Evolutionary conservation across 1,140 invertebrate genomes (phyloP).

Genomic region (Lasioglossum baleicum): DNA sequence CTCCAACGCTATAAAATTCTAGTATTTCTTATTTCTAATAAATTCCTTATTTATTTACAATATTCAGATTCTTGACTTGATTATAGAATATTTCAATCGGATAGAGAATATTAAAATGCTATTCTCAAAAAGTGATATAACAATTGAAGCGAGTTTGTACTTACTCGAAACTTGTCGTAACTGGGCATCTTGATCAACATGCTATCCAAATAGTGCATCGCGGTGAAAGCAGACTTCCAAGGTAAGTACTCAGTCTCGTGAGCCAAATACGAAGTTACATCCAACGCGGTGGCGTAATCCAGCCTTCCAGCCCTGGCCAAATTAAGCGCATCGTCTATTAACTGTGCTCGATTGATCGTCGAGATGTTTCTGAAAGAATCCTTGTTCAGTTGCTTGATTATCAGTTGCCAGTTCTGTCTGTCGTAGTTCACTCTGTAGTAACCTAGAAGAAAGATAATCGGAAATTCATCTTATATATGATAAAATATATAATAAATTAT

Average conservation of each 20-base stretch:
- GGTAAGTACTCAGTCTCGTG: conserved; percentile 89
- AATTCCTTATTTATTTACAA: no score
- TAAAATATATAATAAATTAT: no score
- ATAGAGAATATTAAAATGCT: no score
- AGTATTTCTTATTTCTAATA: no score
- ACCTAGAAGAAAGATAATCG: conserved; percentile 75
- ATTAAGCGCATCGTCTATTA: conserved; percentile 93
- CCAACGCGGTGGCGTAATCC: conserved; percentile 85
- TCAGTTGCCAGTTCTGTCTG: conserved; percentile 86
- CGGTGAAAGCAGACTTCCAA: conserved; percentile 88
- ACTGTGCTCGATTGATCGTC: conserved; percentile 90
- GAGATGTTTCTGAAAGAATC: conserved; percentile 83
- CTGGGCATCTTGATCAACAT: conserved; percentile 87
- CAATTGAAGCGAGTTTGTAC: no score
- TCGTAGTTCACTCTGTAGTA: conserved; percentile 94
- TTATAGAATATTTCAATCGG: no score
- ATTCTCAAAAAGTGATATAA: no score
- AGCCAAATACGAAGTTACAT: conserved; percentile 86
- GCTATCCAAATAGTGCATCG: conserved; percentile 85
- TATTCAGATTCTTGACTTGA: no score
- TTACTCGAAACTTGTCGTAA: conserved; percentile 88
- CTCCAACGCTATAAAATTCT: no score
- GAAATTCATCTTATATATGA: no score
- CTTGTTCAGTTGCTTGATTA: conserved; percentile 85
- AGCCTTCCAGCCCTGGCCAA: conserved; percentile 86